Base-by-base conservation (phyloP, 2,797 vertebrate species). In the Pseudomugil gertrudae region DNA sequence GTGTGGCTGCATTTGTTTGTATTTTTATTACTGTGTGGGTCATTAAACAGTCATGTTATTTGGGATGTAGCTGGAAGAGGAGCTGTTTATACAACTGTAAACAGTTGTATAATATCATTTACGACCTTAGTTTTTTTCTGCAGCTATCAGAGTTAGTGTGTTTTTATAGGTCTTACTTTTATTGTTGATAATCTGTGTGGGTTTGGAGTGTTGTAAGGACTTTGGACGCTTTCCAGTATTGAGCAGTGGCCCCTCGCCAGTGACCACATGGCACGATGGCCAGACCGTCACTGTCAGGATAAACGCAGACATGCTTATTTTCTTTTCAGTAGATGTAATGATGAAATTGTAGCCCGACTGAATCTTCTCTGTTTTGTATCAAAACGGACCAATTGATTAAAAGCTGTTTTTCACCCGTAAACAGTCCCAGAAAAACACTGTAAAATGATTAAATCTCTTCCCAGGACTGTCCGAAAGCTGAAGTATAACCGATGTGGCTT, bases 71-170 rank as follows among this genome's bases (percentile, higher is more conserved):
- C 53, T 55, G 13, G n/a, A 62, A 56, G 63, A 62, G 29, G 64
- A 71, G 8, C 38, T 65, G 66, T 58, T 63, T 40, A 71, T 66
- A 61, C 27, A 57, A 66, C 17, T 56, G 59, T 17, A 63, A 59
- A 74, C 74, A 63, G 51, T 77, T 55, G 30, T 54, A 55, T 74
- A 76, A 50, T 32, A 54, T 68, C 47, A 51, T 71, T 73, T 48
- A 47, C n/a, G 73, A 48, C 29, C 2, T 23, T 15, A 19, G 19
- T 66, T 74, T 70, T 26, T 67, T 24, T 72, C 8, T 59, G 21
- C 47, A 21, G 27, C 1, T 1, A 50, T 64, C 26, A 50, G 26
- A 36, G 15, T 5, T 32, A 40, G 24, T 53, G 26, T 36, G n/a
- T 47, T 36, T 60, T 60, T n/a, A n/a, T 40, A n/a, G 5, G 26